These are phyloP conservation scores for Platysternon megacephalum DNA, from an alignment of 2,113 vertebrate genomes.

Conservation along the genomic window DNA sequence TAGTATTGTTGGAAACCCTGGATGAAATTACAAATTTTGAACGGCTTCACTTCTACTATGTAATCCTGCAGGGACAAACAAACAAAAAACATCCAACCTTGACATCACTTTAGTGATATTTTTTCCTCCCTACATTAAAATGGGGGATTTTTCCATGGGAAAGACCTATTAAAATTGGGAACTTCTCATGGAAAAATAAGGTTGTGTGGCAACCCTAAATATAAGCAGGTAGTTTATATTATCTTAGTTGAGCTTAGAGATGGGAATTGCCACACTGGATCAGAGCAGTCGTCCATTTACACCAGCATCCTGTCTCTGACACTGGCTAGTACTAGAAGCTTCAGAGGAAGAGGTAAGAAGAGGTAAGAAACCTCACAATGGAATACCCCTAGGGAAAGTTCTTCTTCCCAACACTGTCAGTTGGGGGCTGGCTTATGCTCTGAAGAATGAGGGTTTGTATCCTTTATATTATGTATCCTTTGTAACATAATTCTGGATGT, in stretches of 20 bases:
- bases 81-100: too few relatives aligned
- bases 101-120: neutral
- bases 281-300: fast-evolving
- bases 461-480: fast-evolving
- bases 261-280: fast-evolving
- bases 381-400: neutral
- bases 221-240: neutral
- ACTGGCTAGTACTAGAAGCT: neutral
- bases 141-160: neutral
- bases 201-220: fast-evolving
- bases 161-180: neutral
- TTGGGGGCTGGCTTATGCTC: fast-evolving
- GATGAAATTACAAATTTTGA: neutral
- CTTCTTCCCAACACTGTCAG: neutral
- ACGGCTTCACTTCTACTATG: fast-evolving
- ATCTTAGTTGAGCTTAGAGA: neutral
- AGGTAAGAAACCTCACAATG: neutral
- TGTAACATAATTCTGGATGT: neutral
- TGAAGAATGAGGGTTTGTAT: neutral
- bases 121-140: neutral
- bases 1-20: neutral
- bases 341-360: fast-evolving
- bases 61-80: neutral
- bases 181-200: fast-evolving
- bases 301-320: neutral